Evolutionary conservation across 2,797 vertebrate species (phyloP), one percentile per base, ranked within the genome.

Genomic region (Pteropus rufus): DNA sequence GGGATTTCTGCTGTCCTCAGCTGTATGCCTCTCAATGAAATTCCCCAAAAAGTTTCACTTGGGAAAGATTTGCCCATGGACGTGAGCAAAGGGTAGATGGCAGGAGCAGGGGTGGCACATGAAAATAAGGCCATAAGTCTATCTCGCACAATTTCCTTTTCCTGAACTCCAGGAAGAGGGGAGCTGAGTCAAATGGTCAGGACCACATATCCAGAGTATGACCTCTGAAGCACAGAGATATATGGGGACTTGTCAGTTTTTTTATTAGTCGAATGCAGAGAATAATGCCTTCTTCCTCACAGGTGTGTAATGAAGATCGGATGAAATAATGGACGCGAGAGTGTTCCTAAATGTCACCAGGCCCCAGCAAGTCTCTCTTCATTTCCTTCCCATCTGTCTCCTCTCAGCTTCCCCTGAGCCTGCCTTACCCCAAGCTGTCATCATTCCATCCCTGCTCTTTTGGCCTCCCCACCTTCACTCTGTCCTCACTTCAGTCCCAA

Each of bases 191-290:
- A 29, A 10, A 58, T 8, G 23, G 14, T 89, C 80, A 26, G 62
- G 54, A 46, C 46, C 80, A 4, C 1, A 4, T 41, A 60, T 60
- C 41, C 58, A 23, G 5, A 46, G 29, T 1, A 9, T 72, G 54
- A 75, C 89, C 91, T 97, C 54, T 36, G 64, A 96, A 58, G 31
- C 46, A 49, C 73, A 65, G 46, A 89, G 36, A 36, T 29, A 21
- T 60, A 36, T 1, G 0, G 75, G 75, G 77, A 79, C 73, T 41
- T 92, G 31, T 18, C 67, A 24, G 36, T 83, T 65, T 58, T 70
- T 83, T 88, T 56, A 9, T 29, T 62, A 85, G 84, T 94, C 87
- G 41, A 3, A 1, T 26, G 31, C 14, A 62, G 41, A 82, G 79
- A 80, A 34, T 15, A 12, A n/a, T 41, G 10, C 29, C 84, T 39